Evolutionary conservation across 2,113 vertebrate genomes (phyloP), one percentile per base, ranked within the genome.

Genomic region (Tragelaphus imberbis): DNA sequence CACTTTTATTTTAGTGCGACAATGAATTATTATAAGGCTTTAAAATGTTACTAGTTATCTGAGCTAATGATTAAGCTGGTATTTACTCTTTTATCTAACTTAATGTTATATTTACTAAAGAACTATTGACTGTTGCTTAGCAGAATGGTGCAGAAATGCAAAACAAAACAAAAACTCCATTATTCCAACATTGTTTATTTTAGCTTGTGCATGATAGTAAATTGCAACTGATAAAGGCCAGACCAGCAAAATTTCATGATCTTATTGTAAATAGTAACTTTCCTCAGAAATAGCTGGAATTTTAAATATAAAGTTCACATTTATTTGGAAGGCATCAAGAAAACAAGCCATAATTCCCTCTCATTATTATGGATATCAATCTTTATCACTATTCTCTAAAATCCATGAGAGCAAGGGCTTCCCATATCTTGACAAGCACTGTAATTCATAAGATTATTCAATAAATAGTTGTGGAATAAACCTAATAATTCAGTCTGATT

Each of bases 391-490:
- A 12, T 21, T 27, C 17, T 90, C 12, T 36, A 90, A 92, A 90
- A 90, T 88, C 21, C 65, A 36, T 40, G 40, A 11, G 21, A 21
- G 53, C 33, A 71, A 4, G 53, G 44, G 7, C 6, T 23, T 25
- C 3, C 27, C 21, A 40, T 89, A 21, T 30, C 30, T 23, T 68
- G 23, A 71, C 30, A 92, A 77, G 17, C 10, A 21, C 7, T 79
- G 82, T 71, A 84, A 92, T 49, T 27, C 30, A 58, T 61, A 79
- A 79, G 82, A 92, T 27, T 79, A 88, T 51, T 94, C 55, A 84
- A 55, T 61, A 61, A 86, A 75, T 96, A 61, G 68, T 94, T 95
- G 19, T 95, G 25, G 14, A 88, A 56, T 71, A 87, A 92, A 94
- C 44, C 61, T 92, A 16, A 53, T 79, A 91, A 75, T 63, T 51